These are phyloP conservation scores for Neoascia interrupta DNA, from an alignment of 2,888 invertebrate species.

Conservation along the genomic window DNA sequence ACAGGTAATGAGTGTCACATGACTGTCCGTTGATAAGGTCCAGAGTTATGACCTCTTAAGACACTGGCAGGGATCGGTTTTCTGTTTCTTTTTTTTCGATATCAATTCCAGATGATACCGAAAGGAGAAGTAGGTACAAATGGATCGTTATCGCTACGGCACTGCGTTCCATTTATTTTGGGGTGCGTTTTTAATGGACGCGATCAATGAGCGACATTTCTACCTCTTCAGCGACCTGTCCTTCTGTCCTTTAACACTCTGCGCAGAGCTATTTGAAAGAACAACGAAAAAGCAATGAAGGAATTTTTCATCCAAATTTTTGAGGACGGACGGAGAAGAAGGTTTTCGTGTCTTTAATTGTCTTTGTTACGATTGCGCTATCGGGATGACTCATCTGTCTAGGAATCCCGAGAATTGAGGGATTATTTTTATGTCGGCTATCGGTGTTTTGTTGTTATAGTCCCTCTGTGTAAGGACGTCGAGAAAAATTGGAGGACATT, in stretches of 20 bases:
- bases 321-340: neutral
- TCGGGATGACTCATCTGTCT: slow-evolving; percentile 68
- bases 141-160: slow-evolving; percentile 55
- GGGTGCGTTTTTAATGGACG: slow-evolving; percentile 64
- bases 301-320: slow-evolving; percentile 36
- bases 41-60: slow-evolving; percentile 64
- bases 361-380: slow-evolving; percentile 62
- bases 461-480: slow-evolving; percentile 27
- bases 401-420: slow-evolving; percentile 65
- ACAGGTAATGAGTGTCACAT: slow-evolving; percentile 64
- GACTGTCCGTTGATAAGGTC: slow-evolving; percentile 61
- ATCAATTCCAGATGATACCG: slow-evolving; percentile 48
- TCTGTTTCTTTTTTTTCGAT: slow-evolving; percentile 5
- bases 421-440: slow-evolving; percentile 59
- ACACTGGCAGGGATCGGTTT: slow-evolving; percentile 18
- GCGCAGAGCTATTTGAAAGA: slow-evolving; percentile 18
- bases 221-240: slow-evolving; percentile 54
- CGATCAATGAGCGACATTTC: slow-evolving; percentile 50
- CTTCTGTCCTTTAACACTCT: slow-evolving; percentile 33
- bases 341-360: slow-evolving; percentile 63
- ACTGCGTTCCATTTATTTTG: slow-evolving; percentile 58
- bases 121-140: slow-evolving; percentile 43
- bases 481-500: slow-evolving; percentile 46
- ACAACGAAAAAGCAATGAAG: slow-evolving; percentile 39
- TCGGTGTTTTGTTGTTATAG: slow-evolving; percentile 29